Base-by-base conservation (phyloP, 2,113 vertebrate species). In the Oryzias melastigma region DNA sequence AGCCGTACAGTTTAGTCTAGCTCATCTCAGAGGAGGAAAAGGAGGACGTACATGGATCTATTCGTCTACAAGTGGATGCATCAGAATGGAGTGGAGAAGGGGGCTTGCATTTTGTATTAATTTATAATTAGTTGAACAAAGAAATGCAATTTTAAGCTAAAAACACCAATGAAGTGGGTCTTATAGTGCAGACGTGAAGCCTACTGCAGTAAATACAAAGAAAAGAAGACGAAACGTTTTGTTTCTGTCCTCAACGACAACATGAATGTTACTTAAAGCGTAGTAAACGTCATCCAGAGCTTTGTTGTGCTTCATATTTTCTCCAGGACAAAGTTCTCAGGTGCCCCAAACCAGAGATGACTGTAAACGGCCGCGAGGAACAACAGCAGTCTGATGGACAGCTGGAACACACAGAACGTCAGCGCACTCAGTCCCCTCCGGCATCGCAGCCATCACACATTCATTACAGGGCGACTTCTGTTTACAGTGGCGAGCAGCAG, bases 321-420 rank as follows among this genome's bases (percentile, higher is more conserved):
- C 17, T 40, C 48, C 42, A 14, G 43, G 29, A 58, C 14, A 22
- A 19, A 52, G 50, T 13, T 14, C 43, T 43, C 27, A 15, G 29
- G 48, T 46, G 65, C 68, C 58, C 67, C 52, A 72, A 73, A 78
- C 2, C 74, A 73, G 27, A 25, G 25, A 68, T 74, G 72, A 53
- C 85, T 81, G 81, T 88, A 85, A 82, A 87, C 71, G 83, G 70
- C 16, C 45, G 62, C 62, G 47, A 59, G 44, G 55, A 58, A 58
- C 52, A 69, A 49, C 40, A 64, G 47, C 41, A 17, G 6, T 12
- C 53, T 43, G 66, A 78, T 0, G 52, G 56, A 73, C 58, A 62
- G 5, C 10, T 8, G 13, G 44, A 52, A 80, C 79, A 66, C 27
- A 7, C 5, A 4, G 52, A 41, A 79, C 71, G 71, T 80, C 80